These are phyloP conservation scores for Menura novaehollandiae DNA, from an alignment of 2,113 vertebrate genomes.

Conservation along the genomic window DNA sequence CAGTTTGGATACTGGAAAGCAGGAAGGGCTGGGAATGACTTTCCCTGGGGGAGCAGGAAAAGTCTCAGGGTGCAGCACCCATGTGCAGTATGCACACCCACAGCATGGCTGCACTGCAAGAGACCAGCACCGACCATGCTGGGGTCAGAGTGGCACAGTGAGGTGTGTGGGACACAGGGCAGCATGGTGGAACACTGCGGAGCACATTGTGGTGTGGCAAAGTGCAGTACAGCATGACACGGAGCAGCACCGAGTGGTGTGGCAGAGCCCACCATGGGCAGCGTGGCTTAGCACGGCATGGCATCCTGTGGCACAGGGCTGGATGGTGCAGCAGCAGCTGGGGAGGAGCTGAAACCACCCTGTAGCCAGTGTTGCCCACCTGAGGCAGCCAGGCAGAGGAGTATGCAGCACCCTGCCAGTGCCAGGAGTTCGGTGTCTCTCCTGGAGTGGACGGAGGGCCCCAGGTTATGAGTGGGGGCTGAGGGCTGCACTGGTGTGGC, in stretches of 20 bases:
- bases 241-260: fast-evolving
- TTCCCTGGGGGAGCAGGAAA: background rate
- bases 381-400: background rate
- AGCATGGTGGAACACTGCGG: fast-evolving
- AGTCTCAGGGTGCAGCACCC: background rate
- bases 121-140: background rate
- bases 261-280: background rate
- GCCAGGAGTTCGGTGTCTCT: background rate
- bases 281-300: fast-evolving
- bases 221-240: fast-evolving
- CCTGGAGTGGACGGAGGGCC: background rate
- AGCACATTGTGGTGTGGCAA: background rate
- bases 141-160: fast-evolving
- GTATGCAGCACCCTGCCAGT: background rate
- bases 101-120: fast-evolving
- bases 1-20: background rate
- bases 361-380: background rate
- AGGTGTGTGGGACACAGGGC: fast-evolving
- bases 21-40: background rate
- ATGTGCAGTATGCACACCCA: fast-evolving
- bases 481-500: background rate
- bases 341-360: background rate
- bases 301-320: fast-evolving
- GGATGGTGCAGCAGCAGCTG: background rate
- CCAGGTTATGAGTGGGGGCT: fast-evolving